A percentile compares a stretch with the other conserved stretches of the same genome.
Evolutionary conservation across 35 echinoderm and acorn worm genomes (phyloP).

Genomic region (Apostichopus californicus): DNA sequence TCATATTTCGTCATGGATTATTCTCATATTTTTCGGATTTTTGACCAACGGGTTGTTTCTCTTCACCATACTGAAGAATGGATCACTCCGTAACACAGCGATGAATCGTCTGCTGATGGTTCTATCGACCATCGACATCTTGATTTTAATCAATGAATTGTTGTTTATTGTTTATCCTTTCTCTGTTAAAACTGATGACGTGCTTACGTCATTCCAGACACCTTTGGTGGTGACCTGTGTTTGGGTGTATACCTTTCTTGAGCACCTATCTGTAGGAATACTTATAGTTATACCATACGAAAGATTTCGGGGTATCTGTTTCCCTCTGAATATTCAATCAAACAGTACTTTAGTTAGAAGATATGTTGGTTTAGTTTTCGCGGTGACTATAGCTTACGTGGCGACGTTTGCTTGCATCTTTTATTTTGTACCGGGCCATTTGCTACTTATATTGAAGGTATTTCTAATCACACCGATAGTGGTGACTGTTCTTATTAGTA

Average conservation of each 20-base stretch:
- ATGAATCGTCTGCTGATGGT: slow-evolving; percentile 15
- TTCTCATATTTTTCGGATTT: slow-evolving; percentile 23
- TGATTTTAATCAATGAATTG: slow-evolving; percentile 5
- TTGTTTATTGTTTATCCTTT: slow-evolving; percentile 5
- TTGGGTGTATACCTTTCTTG: background rate
- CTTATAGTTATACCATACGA: slow-evolving; percentile 1
- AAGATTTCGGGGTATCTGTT: slow-evolving; percentile 21
- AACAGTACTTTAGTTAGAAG: background rate
- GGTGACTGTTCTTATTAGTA: background rate
- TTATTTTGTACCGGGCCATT: background rate
- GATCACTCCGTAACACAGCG: background rate
- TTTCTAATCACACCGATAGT: background rate
- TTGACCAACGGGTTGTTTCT: background rate
- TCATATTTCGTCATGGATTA: background rate
- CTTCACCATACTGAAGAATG: background rate
- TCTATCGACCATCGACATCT: background rate
- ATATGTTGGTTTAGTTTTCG: background rate
- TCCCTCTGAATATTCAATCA: background rate
- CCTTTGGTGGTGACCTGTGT: background rate
- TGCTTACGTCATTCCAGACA: background rate
- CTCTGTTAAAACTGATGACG: background rate
- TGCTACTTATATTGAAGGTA: background rate
- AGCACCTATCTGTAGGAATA: background rate
- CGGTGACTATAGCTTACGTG: background rate
- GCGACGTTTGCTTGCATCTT: background rate